phyloP scores from a whole-genome alignment of 2,113 vertebrate species.

The Macaca mulatta region DNA sequence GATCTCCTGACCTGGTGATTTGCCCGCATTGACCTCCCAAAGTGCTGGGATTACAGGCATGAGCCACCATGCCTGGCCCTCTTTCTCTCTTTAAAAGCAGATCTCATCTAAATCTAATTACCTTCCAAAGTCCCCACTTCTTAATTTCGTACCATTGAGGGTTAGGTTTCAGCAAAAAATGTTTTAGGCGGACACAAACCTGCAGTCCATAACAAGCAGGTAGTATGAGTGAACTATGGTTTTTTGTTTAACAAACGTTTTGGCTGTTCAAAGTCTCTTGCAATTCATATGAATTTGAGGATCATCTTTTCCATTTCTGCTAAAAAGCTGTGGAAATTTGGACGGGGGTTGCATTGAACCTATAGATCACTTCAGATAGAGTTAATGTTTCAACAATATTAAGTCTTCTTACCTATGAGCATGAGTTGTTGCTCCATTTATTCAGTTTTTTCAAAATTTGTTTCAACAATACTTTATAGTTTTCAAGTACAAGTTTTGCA shows the following conservation, averaged over 20 bases:
- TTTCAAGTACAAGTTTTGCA: not conserved
- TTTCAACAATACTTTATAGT: not conserved
- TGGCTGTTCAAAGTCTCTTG: not conserved
- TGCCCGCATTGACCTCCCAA: no score
- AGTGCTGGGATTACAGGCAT: no score
- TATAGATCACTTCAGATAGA: not conserved
- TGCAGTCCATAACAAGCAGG: not conserved
- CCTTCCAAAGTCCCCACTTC: not conserved
- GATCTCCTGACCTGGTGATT: no score
- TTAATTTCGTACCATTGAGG: not conserved
- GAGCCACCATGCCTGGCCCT: no score
- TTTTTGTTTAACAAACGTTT: not conserved
- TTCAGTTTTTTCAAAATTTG: not conserved
- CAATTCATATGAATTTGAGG: not conserved
- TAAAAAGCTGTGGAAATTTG: not conserved
- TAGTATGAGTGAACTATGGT: not conserved
- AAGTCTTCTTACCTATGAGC: not conserved
- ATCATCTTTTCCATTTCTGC: not conserved
- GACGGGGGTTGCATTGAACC: not conserved
- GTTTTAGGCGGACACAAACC: not conserved
- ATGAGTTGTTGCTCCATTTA: not conserved
- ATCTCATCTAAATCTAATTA: not conserved
- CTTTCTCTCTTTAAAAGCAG: not conserved
- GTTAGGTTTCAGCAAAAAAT: not conserved
- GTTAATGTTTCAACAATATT: not conserved